Conservation (phyloP, 2,113 vertebrate genomes). For the Oryzias celebensis region DNA sequence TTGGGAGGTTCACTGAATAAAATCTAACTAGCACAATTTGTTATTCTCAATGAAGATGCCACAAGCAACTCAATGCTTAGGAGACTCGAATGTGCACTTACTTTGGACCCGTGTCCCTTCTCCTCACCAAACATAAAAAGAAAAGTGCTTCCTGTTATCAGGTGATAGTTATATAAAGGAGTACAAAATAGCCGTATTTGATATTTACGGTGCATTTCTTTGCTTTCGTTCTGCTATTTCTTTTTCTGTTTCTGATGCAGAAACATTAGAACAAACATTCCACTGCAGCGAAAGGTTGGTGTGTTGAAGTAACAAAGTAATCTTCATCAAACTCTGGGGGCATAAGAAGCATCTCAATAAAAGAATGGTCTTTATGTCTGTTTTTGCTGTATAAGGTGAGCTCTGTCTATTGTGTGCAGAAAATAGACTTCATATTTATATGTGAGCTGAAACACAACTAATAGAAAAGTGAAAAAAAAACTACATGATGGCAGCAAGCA, state of each 20-base stretch:
- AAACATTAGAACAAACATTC: too few relatives aligned
- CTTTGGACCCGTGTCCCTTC: not conserved
- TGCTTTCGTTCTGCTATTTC: too few relatives aligned
- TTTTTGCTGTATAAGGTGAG: conserved; percentile 15
- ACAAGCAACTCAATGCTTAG: conserved; percentile 19
- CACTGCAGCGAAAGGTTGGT: too few relatives aligned
- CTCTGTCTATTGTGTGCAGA: conserved; percentile 6
- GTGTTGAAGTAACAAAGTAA: too few relatives aligned
- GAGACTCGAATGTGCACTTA: conserved; percentile 14
- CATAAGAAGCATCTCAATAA: not conserved
- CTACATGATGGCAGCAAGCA: conserved; percentile 1
- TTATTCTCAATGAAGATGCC: conserved; percentile 22
- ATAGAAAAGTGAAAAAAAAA: conserved; percentile 11
- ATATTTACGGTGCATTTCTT: too few relatives aligned
- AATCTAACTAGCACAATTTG: conserved; percentile 44
- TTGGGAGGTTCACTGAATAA: conserved; percentile 30
- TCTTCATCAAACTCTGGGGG: too few relatives aligned
- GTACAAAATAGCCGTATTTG: too few relatives aligned
- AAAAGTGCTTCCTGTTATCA: conserved; percentile 2
- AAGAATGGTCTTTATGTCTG: conserved; percentile 15
- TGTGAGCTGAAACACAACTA: conserved; percentile 8
- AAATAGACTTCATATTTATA: not conserved
- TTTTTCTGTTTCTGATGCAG: too few relatives aligned
- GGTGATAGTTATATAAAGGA: conserved; percentile 6
- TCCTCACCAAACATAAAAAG: not conserved